Evolutionary conservation across 2,113 vertebrate species (phyloP).

Genomic region (Seriola dumerili): DNA sequence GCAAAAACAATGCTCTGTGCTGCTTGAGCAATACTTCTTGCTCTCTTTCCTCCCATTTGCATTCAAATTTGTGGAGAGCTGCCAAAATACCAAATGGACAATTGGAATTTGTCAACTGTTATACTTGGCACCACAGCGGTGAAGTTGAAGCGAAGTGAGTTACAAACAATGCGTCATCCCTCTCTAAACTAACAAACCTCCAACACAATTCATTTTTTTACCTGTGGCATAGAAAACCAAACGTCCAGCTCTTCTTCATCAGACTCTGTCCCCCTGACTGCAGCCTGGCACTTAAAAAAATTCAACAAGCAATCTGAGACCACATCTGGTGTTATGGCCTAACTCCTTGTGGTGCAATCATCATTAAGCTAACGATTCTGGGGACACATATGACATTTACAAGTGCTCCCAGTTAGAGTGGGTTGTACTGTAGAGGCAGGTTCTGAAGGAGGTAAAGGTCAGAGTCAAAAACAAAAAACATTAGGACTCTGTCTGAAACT

Average conservation of each 20-base stretch:
- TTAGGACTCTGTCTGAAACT: not conserved
- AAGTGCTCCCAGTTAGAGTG: conserved; percentile 10
- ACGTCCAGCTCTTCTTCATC: not conserved
- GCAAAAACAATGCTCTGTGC: not conserved
- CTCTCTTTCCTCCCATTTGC: not conserved
- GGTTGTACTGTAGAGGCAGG: not conserved
- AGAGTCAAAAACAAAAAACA: not conserved
- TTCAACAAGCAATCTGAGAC: not conserved
- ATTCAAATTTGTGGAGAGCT: not conserved
- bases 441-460: not conserved
- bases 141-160: not conserved
- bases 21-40: not conserved
- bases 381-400: not conserved
- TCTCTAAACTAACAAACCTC: conserved; percentile 1
- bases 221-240: conserved; percentile 1
- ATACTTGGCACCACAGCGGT: not conserved
- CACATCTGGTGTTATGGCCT: not conserved
- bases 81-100: not conserved
- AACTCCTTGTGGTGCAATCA: not conserved
- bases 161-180: conserved; percentile 3
- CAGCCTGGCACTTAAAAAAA: not conserved
- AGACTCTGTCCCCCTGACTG: not conserved
- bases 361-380: not conserved
- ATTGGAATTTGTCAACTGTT: conserved; percentile 3
- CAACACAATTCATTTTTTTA: not conserved